Conservation (phyloP, 37 sponge, comb jelly and placozoan genomes). For the Haliclona indistincta region DNA sequence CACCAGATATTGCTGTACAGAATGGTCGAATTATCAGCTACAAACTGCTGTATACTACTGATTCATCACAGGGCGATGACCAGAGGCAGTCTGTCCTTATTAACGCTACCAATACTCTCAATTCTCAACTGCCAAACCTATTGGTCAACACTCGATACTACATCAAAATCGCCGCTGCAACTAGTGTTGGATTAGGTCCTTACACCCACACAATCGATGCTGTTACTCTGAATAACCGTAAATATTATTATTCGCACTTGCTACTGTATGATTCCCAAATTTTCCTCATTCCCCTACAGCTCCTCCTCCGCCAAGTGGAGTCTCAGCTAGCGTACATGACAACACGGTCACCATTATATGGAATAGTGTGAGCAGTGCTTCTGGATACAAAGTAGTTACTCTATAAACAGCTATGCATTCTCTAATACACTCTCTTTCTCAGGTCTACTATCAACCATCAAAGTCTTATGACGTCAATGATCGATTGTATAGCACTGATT, state of each 20-base stretch:
- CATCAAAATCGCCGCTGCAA: conserved; percentile 20
- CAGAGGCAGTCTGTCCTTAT: too few species aligned
- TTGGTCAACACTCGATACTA: conserved; percentile 26
- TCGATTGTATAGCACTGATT: background rate
- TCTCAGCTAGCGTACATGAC: conserved; percentile 9
- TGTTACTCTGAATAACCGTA: conserved; percentile 1
- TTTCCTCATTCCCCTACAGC: conserved; percentile 3
- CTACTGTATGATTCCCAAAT: background rate
- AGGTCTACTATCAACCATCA: conserved; percentile 7
- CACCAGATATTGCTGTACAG: background rate
- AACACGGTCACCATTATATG: too few species aligned
- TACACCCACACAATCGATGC: background rate
- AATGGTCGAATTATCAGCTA: background rate
- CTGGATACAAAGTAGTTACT: too few species aligned
- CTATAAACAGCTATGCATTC: too few species aligned
- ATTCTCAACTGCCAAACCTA: background rate
- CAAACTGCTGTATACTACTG: background rate
- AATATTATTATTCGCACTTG: too few species aligned
- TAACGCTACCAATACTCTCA: background rate
- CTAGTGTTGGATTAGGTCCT: background rate
- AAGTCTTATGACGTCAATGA: too few species aligned
- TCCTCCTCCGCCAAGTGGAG: conserved; percentile 26
- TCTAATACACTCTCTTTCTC: too few species aligned
- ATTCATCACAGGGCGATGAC: too few species aligned
- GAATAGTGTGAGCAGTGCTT: too few species aligned